These are phyloP conservation scores for Chelonus insularis DNA, from an alignment of 1,140 invertebrate genomes.

Conservation along the genomic window DNA sequence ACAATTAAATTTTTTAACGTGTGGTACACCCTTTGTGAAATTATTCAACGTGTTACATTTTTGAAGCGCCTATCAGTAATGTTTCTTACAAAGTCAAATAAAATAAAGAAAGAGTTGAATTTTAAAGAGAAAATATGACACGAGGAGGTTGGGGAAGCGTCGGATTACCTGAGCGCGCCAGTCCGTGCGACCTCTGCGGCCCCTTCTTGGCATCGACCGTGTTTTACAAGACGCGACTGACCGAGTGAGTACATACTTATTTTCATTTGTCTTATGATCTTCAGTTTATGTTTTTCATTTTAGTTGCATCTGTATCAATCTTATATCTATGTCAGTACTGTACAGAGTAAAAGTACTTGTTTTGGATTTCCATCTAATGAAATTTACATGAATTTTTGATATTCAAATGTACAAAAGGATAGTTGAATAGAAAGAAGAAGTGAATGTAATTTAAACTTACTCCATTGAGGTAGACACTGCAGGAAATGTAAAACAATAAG, in stretches of 20 bases:
- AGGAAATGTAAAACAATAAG: not conserved
- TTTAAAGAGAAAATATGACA: slow-evolving; percentile 19
- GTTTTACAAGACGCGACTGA: slow-evolving; percentile 23
- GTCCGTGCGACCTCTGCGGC: slow-evolving; percentile 20
- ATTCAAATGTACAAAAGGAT: too few species aligned
- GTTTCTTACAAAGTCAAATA: too few species aligned
- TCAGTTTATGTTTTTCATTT: not conserved
- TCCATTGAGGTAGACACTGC: too few species aligned
- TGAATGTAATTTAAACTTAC: not conserved
- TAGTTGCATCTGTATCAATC: not conserved
- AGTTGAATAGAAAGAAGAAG: not conserved
- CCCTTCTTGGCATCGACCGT: slow-evolving; percentile 21
- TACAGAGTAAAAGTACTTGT: too few species aligned
- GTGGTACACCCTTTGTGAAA: not conserved
- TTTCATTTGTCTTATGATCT: slow-evolving; percentile 13
- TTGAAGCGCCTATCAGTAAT: too few species aligned
- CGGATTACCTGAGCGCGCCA: slow-evolving; percentile 19
- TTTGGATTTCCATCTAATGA: too few species aligned
- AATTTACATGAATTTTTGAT: too few species aligned
- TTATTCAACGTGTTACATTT: too few species aligned
- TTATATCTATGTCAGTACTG: not conserved
- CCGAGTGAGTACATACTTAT: slow-evolving; percentile 21
- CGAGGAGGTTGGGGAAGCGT: slow-evolving; percentile 9
- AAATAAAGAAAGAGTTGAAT: not conserved
- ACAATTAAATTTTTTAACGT: not conserved